Evolutionary conservation across 1,140 invertebrate genomes (phyloP), one percentile per base, ranked within the genome.

Genomic region (Papilio helenus): DNA sequence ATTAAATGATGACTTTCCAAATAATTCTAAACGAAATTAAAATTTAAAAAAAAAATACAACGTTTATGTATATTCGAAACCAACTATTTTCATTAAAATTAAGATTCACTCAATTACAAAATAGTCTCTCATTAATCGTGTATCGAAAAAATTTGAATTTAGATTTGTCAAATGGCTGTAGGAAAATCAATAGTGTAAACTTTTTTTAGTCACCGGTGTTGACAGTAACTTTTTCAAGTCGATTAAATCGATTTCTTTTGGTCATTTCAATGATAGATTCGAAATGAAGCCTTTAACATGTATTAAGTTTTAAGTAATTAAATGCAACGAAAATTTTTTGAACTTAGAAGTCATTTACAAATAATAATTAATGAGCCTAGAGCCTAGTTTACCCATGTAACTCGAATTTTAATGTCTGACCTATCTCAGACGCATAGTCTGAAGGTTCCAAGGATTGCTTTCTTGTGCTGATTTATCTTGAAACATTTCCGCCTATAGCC

Each of bases 101-200:
- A 12, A 14, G 23, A 26, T 12, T 26, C 3, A 61, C 23, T 61
- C 3, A 23, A 23, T 23, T 12, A 61, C 9, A 16, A 68, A 29
- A 29, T 34, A 61, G 23, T 9, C 23, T 61, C 26, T 68, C 26
- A 34, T 4, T 29, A 68, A 68, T 10, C 18, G 18, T 16, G 14
- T 68, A 16, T 68, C 20, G 8, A 16, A 68, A 68, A 68, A 29
- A 68, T 18, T 68, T 68, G 61, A 68, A 68, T 68, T 68, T 68
- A 34, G 61, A 68, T 26, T 29, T 68, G 26, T 61, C 23, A 68
- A 68, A 14, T 68, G 61, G 34, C 61, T 34, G 3, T n/a, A 68
- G 61, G 34, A 68, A 5, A 16, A 26, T 68, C 26, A 61, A 68
- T 1, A 29, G 29, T 12, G 61, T 29, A 34, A 65, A 29, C 61